Conservation (phyloP, 2,797 vertebrate species). For the Acrocephalus scirpaceus region DNA sequence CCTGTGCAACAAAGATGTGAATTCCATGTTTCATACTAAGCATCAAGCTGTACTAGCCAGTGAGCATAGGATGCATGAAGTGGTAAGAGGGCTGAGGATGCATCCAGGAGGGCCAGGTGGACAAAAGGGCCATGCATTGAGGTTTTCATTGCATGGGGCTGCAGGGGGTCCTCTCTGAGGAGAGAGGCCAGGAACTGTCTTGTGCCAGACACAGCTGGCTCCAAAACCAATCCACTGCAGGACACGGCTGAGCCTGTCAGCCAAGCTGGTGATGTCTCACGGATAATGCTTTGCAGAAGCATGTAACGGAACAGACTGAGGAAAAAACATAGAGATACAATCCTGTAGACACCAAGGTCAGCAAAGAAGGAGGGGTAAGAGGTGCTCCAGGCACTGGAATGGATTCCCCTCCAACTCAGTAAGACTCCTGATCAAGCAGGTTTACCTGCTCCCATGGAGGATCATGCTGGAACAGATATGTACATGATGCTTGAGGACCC, state of each 20-base stretch:
- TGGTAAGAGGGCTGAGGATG: not conserved
- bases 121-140: not conserved
- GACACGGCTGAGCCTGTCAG: not conserved
- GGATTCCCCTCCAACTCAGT: not conserved
- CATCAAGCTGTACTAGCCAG: not conserved
- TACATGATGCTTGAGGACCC: not conserved
- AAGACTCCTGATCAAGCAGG: not conserved
- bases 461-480: not conserved
- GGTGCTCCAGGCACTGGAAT: not conserved
- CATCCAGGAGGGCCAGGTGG: not conserved
- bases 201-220: not conserved
- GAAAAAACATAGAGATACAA: not conserved
- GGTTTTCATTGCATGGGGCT: not conserved
- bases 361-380: not conserved
- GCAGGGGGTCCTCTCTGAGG: not conserved
- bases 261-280: not conserved
- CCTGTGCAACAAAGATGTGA: not conserved
- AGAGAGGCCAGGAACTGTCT: not conserved
- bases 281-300: not conserved
- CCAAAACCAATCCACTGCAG: not conserved
- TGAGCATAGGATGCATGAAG: not conserved
- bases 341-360: not conserved
- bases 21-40: not conserved
- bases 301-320: not conserved
- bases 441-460: not conserved